A percentile compares a stretch with the other conserved stretches of the same genome.
These are phyloP conservation scores for Cephalotes varians DNA, from an alignment of 2,888 invertebrate species.

Conservation along the genomic window DNA sequence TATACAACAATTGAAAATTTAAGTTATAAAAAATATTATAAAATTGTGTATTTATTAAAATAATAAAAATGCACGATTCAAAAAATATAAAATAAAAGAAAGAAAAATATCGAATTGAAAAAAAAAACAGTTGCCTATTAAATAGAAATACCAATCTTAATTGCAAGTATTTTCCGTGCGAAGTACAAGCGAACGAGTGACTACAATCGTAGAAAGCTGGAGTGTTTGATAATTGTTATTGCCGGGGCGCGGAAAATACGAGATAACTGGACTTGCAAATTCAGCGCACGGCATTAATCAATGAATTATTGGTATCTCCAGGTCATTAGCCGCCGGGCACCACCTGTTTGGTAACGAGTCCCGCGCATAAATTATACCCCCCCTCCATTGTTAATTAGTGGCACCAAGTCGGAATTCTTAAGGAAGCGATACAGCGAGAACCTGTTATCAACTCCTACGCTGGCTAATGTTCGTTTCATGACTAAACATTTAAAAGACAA, in stretches of 20 bases:
- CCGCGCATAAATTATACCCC: conserved; percentile 68
- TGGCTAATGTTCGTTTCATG: conserved; percentile 46
- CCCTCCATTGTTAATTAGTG: conserved; percentile 61
- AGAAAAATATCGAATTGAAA: not conserved
- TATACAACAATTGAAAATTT: not conserved
- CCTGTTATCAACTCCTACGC: conserved; percentile 23
- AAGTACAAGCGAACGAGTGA: conserved; percentile 24
- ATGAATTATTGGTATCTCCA: conserved; percentile 74
- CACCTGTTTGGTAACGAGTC: conserved; percentile 75
- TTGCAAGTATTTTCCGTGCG: not conserved
- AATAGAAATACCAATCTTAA: conserved; percentile 13
- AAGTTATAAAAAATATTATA: not conserved
- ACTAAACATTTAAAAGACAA: conserved; percentile 52
- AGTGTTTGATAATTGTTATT: conserved; percentile 52
- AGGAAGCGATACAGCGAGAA: conserved; percentile 22
- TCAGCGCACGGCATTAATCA: conserved; percentile 72
- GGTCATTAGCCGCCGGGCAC: conserved; percentile 71
- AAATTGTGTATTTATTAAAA: not conserved
- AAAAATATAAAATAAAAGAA: not conserved
- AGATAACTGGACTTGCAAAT: conserved; percentile 65
- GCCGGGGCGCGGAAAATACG: conserved; percentile 24
- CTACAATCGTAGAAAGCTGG: conserved; percentile 22
- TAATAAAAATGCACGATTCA: conserved; percentile 1
- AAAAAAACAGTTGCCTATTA: not conserved
- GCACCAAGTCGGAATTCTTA: conserved; percentile 69